Evolutionary conservation across 2,797 vertebrate genomes (phyloP).

Genomic region (Sciurus carolinensis): DNA sequence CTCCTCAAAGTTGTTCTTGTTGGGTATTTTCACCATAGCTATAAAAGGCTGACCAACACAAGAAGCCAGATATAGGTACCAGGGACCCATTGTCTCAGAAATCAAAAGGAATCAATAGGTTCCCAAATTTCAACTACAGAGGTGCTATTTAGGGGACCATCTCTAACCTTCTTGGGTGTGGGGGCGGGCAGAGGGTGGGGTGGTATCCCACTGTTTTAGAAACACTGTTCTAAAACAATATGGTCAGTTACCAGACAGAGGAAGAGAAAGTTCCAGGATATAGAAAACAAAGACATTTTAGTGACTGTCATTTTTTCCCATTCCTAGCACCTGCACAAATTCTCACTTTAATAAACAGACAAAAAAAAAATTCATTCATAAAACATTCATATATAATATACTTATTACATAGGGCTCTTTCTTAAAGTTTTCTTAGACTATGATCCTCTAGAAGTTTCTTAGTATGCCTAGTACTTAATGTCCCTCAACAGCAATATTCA

Average conservation of each 20-base stretch:
- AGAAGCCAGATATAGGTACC: neutral
- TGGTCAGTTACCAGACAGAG: neutral
- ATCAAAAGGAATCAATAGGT: neutral
- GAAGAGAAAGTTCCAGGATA: neutral
- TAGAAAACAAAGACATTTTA: neutral
- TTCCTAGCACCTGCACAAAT: neutral
- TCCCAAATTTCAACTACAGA: neutral
- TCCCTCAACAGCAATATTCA: neutral
- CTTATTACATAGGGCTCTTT: neutral
- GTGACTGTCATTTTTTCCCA: neutral
- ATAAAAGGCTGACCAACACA: too few relatives aligned
- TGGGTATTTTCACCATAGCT: too few relatives aligned
- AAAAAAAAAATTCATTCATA: neutral
- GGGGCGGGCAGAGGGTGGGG: too few relatives aligned
- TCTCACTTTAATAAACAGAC: neutral
- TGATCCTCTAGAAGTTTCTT: neutral
- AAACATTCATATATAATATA: neutral
- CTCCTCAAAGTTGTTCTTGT: too few relatives aligned
- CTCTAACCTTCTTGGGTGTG: neutral
- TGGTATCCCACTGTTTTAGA: neutral
- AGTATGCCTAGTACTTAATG: neutral
- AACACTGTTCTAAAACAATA: slow-evolving; percentile 5
- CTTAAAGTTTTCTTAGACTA: too few relatives aligned
- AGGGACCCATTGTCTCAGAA: neutral
- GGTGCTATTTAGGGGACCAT: neutral